A percentile compares a stretch with the other conserved stretches of the same genome.
These are phyloP conservation scores for Aphidoletes aphidimyza DNA, from an alignment of 2,888 invertebrate genomes.

Conservation along the genomic window DNA sequence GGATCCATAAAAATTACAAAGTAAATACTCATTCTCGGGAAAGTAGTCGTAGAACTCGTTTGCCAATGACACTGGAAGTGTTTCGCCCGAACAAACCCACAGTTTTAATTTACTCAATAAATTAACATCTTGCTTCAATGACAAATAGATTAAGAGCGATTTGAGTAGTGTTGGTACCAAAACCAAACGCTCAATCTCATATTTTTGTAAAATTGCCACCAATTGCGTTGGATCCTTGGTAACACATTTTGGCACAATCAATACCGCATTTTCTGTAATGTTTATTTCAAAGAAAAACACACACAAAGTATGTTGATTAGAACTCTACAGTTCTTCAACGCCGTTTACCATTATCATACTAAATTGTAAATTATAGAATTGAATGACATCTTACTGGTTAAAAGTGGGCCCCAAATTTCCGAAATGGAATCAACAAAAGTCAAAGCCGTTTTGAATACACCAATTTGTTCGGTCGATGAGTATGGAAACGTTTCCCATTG, in stretches of 20 bases:
- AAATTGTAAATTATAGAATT: conserved; percentile 27
- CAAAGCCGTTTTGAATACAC: conserved; percentile 89
- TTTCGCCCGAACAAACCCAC: conserved; percentile 91
- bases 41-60: conserved; percentile 81
- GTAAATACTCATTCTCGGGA: conserved; percentile 71
- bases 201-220: conserved; percentile 74
- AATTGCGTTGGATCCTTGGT: conserved; percentile 84
- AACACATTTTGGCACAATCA: conserved; percentile 78
- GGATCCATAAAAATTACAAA: conserved; percentile 91
- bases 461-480: conserved; percentile 72
- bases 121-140: conserved; percentile 70
- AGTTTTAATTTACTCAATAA: conserved; percentile 73
- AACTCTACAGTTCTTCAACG: no score
- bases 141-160: conserved; percentile 80
- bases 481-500: conserved; percentile 88
- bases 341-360: no score
- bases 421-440: conserved; percentile 91
- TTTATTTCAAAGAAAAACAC: neutral
- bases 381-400: conserved; percentile 75
- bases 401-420: conserved; percentile 87
- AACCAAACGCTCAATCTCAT: conserved; percentile 82
- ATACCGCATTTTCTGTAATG: conserved; percentile 68
- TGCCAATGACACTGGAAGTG: conserved; percentile 76
- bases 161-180: conserved; percentile 85
- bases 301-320: neutral